phyloP scores from a whole-genome alignment of 2,888 invertebrate genomes.

The Drosophila meridionalis region DNA sequence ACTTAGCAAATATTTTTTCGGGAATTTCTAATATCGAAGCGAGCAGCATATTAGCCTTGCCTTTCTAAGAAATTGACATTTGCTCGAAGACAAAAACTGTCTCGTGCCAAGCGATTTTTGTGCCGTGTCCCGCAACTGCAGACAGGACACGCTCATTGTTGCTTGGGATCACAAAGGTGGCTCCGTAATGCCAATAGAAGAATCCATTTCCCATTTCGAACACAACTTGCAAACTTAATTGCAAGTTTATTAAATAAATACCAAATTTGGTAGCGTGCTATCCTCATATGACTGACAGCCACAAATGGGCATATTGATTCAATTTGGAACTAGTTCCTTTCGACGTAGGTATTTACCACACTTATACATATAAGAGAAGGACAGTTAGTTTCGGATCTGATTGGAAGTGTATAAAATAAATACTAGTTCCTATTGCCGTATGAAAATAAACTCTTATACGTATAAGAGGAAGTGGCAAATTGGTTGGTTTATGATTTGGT shows the following conservation, averaged over 20 bases:
- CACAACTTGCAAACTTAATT: slow-evolving; percentile 1
- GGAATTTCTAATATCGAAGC: background rate
- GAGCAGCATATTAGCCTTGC: background rate
- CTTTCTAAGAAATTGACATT: slow-evolving; percentile 6
- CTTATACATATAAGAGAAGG: slow-evolving; percentile 1
- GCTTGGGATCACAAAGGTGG: background rate
- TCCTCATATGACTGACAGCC: background rate
- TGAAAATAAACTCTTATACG: too few relatives aligned
- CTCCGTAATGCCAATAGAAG: background rate
- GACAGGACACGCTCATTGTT: slow-evolving; percentile 8
- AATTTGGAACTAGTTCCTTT: background rate
- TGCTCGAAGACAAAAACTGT: background rate
- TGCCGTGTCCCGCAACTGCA: background rate
- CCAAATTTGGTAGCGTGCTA: slow-evolving; percentile 1
- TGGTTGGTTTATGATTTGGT: too few relatives aligned
- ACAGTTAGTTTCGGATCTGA: background rate
- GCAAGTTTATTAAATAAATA: slow-evolving; percentile 9
- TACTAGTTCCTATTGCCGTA: too few relatives aligned
- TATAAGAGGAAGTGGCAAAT: too few relatives aligned
- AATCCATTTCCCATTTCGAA: background rate
- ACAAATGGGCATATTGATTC: slow-evolving; percentile 1
- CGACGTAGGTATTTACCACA: background rate
- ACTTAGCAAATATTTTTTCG: background rate
- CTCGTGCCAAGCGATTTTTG: slow-evolving; percentile 1
- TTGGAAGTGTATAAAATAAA: background rate